phyloP scores from a whole-genome alignment of 2,888 invertebrate species.

The Oscheius onirici region DNA sequence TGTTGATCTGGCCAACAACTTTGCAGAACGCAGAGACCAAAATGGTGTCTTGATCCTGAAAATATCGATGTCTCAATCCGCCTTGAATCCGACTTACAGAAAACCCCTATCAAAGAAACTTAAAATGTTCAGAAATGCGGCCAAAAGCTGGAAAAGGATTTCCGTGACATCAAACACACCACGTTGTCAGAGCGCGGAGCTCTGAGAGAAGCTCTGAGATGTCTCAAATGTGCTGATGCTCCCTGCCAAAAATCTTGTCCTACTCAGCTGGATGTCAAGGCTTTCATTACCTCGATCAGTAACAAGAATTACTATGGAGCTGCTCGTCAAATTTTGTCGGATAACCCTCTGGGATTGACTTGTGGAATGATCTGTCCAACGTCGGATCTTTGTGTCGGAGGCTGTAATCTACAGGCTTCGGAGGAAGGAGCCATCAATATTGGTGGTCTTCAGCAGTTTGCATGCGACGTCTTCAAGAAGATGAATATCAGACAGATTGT shows the following conservation, averaged over 20 bases:
- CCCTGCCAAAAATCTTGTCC: conserved; percentile 91
- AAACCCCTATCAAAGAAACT: too few species aligned
- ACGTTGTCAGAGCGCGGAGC: conserved; percentile 95
- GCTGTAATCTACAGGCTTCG: conserved; percentile 90
- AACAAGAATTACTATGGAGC: conserved; percentile 99
- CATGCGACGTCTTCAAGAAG: conserved; percentile 88
- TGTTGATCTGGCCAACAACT: too few species aligned
- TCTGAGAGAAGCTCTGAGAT: conserved; percentile 75
- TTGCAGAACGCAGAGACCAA: too few species aligned
- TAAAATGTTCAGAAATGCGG: conserved; percentile 71
- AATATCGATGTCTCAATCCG: too few species aligned
- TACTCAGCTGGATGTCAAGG: conserved; percentile 94
- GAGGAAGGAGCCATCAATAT: conserved; percentile 99
- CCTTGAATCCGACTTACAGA: too few species aligned
- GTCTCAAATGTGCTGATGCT: conserved; percentile 70
- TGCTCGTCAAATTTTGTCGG: conserved; percentile 90
- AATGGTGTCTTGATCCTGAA: too few species aligned
- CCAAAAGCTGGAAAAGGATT: conserved; percentile 82
- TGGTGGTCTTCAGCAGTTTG: conserved; percentile 96
- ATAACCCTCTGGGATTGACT: conserved; percentile 92
- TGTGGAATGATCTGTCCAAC: conserved; percentile 99
- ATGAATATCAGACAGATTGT: conserved; percentile 91
- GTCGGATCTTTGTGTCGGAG: conserved; percentile 96
- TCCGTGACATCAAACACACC: conserved; percentile 95
- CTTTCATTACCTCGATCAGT: conserved; percentile 93